These are phyloP conservation scores for Anguilla megastoma DNA, from an alignment of 2,797 vertebrate genomes.

Conservation along the genomic window DNA sequence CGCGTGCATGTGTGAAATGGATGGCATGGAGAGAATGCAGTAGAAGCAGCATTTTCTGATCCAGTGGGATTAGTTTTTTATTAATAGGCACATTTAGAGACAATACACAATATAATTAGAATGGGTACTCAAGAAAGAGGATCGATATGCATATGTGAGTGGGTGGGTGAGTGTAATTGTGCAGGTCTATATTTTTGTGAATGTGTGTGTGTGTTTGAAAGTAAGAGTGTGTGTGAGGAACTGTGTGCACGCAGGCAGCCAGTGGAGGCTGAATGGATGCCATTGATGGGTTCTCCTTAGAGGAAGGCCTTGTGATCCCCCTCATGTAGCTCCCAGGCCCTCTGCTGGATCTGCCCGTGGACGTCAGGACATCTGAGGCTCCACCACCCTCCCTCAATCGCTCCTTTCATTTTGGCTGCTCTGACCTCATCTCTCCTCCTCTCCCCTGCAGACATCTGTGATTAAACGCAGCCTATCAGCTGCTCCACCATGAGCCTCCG, in stretches of 20 bases:
- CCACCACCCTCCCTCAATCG: constrained; percentile 23
- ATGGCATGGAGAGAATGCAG: not conserved
- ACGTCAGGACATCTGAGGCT: constrained; percentile 50
- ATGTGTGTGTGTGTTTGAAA: not conserved
- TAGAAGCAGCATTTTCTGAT: not conserved
- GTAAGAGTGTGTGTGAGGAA: not conserved
- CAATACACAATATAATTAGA: too few species aligned
- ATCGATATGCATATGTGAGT: not conserved
- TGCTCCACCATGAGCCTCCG: not conserved
- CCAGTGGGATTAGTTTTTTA: too few species aligned
- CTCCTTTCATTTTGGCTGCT: not conserved
- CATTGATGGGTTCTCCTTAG: constrained; percentile 64
- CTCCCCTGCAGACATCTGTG: not conserved
- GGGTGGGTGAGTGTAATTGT: not conserved
- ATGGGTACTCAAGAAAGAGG: too few species aligned
- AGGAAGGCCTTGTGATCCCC: constrained; percentile 70
- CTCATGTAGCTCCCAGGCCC: constrained; percentile 61
- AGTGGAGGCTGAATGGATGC: constrained; percentile 62
- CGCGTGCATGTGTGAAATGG: not conserved
- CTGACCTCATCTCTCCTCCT: not conserved
- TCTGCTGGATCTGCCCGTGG: constrained; percentile 42
- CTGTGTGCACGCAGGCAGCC: not conserved
- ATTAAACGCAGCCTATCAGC: not conserved
- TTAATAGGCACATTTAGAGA: too few species aligned
- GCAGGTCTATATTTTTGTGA: not conserved